A percentile compares a stretch with the other conserved stretches of the same genome.
These are phyloP conservation scores for Anarrhichthys ocellatus DNA, from an alignment of 2,113 vertebrate species.

Conservation along the genomic window DNA sequence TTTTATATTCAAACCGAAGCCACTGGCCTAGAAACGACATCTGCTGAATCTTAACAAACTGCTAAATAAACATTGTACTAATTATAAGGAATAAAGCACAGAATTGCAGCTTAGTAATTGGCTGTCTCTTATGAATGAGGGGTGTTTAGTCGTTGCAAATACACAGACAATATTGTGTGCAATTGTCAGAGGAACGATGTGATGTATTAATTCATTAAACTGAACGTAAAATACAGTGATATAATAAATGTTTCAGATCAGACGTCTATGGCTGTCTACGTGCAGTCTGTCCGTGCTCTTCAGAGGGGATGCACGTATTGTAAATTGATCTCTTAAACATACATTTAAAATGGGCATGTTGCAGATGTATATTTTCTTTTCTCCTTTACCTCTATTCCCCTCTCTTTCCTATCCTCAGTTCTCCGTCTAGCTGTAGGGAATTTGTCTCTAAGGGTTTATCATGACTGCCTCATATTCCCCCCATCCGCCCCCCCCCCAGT, in stretches of 20 bases:
- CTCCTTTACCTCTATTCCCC: constrained; percentile 26
- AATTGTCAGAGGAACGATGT: constrained; percentile 4
- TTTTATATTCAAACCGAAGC: constrained; percentile 58
- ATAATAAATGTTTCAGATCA: constrained; percentile 35
- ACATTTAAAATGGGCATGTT: constrained; percentile 41
- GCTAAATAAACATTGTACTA: constrained; percentile 49
- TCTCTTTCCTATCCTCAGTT: constrained; percentile 52
- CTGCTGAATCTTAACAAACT: constrained; percentile 63
- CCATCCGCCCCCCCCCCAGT: constrained; percentile 42
- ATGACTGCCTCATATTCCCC: constrained; percentile 69
- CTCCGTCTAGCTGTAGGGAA: constrained; percentile 65
- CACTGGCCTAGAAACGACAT: constrained; percentile 48
- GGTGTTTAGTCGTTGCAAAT: constrained; percentile 15
- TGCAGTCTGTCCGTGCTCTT: constrained; percentile 20
- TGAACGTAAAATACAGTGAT: neutral
- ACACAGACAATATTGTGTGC: neutral
- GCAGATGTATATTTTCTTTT: constrained; percentile 47
- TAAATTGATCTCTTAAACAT: constrained; percentile 54
- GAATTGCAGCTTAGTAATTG: neutral
- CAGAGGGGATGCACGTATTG: constrained; percentile 23
- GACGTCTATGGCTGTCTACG: neutral
- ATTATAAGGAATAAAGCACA: constrained; percentile 49
- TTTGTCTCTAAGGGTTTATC: constrained; percentile 78
- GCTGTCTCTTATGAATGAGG: constrained; percentile 11
- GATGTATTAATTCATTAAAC: constrained; percentile 29